Conservation (phyloP, 2,888 invertebrate species). For the Tyria jacobaeae region DNA sequence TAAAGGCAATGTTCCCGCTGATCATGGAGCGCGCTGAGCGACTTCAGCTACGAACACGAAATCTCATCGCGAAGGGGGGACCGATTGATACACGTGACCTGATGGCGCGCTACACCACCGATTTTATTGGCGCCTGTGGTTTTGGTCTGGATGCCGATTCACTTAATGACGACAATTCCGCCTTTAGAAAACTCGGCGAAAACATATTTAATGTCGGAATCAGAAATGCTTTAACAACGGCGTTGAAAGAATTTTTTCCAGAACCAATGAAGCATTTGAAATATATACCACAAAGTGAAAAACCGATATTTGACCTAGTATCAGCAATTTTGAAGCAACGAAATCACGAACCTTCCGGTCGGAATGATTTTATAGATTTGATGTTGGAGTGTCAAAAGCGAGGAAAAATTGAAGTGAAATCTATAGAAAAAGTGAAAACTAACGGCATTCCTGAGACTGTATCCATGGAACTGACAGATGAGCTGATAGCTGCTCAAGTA, state of each 20-base stretch:
- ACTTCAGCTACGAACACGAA: constrained; percentile 53
- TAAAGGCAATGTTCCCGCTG: constrained; percentile 71
- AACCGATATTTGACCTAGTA: too few relatives aligned
- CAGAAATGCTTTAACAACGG: constrained; percentile 44
- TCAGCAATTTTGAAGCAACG: constrained; percentile 45
- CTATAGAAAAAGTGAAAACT: constrained; percentile 51
- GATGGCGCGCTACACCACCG: constrained; percentile 74
- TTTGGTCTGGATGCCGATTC: constrained; percentile 70
- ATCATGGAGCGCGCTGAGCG: constrained; percentile 66
- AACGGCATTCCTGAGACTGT: constrained; percentile 57
- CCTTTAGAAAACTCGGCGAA: constrained; percentile 63
- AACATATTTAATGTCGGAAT: constrained; percentile 56
- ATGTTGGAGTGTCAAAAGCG: constrained; percentile 60
- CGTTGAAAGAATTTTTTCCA: constrained; percentile 63
- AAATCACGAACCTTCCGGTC: constrained; percentile 59
- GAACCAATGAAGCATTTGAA: constrained; percentile 55
- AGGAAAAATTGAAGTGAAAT: constrained; percentile 58
- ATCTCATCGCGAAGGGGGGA: constrained; percentile 42
- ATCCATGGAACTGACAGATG: constrained; percentile 59
- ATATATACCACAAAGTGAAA: constrained; percentile 34
- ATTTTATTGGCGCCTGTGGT: constrained; percentile 72
- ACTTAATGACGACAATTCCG: constrained; percentile 63
- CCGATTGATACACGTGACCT: constrained; percentile 67
- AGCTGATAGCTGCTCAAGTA: constrained; percentile 63
- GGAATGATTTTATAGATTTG: constrained; percentile 67